Evolutionary conservation across 2,888 invertebrate species (phyloP).

Genomic region (Callimorpha dominula): DNA sequence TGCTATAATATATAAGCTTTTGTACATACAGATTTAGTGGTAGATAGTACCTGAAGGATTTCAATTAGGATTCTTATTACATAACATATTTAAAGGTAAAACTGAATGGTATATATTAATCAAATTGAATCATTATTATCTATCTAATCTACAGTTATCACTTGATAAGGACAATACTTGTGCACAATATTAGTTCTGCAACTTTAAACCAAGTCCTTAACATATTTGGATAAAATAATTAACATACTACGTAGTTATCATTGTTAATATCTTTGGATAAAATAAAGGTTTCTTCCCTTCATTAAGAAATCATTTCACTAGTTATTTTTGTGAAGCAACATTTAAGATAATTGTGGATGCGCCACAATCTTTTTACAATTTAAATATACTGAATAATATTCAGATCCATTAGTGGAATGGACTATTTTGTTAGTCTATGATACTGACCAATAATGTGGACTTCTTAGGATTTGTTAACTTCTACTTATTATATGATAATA

Average conservation of each 20-base stretch:
- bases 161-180: slow-evolving; percentile 37
- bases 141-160: slow-evolving; percentile 32
- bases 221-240: slow-evolving; percentile 7
- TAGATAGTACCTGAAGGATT: not conserved
- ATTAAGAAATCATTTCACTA: not conserved
- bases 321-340: not conserved
- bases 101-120: slow-evolving; percentile 15
- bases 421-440: slow-evolving; percentile 2
- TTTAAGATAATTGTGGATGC: not conserved
- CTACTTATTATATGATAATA: slow-evolving; percentile 7
- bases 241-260: not conserved
- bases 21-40: not conserved
- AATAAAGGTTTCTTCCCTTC: not conserved
- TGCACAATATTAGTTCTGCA: slow-evolving; percentile 25
- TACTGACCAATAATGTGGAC: slow-evolving; percentile 8
- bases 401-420: slow-evolving; percentile 3
- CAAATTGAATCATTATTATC: slow-evolving; percentile 24
- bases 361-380: not conserved
- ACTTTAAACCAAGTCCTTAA: slow-evolving; percentile 8
- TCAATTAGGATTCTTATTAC: not conserved
- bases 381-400: slow-evolving; percentile 3
- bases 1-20: not conserved
- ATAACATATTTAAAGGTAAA: not conserved
- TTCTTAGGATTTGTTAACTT: not conserved
- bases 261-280: slow-evolving; percentile 6